phyloP scores from a whole-genome alignment of 92 coral and sea anemone species.

The Desmophyllum pertusum region DNA sequence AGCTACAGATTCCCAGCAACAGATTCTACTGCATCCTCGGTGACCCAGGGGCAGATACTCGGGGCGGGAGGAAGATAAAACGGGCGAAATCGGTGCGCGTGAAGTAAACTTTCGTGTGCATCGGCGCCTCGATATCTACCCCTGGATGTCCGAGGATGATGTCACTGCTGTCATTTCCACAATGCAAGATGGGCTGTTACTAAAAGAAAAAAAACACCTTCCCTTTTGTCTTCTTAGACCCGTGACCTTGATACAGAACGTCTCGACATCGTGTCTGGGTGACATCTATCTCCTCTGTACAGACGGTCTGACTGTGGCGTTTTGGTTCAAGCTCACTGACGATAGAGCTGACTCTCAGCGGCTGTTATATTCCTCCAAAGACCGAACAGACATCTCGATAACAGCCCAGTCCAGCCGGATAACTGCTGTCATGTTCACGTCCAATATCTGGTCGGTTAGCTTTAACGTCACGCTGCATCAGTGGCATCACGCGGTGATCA shows the following conservation, averaged over 20 bases:
- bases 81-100: too few relatives aligned
- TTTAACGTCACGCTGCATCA: constrained; percentile 14
- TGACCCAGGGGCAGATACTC: too few relatives aligned
- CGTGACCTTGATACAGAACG: constrained; percentile 39
- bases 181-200: too few relatives aligned
- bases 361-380: constrained; percentile 31
- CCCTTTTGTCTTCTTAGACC: constrained; percentile 31
- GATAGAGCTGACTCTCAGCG: constrained; percentile 22
- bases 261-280: constrained; percentile 28
- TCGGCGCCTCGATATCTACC: too few relatives aligned
- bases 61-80: too few relatives aligned
- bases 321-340: constrained; percentile 57
- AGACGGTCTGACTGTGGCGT: constrained; percentile 52
- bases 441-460: not conserved
- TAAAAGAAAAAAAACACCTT: too few relatives aligned
- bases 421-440: constrained; percentile 9
- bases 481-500: constrained; percentile 68
- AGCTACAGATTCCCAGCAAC: too few relatives aligned
- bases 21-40: too few relatives aligned
- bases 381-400: constrained; percentile 35
- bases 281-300: constrained; percentile 37
- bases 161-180: too few relatives aligned
- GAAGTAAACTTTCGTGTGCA: too few relatives aligned
- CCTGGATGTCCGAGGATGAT: too few relatives aligned
- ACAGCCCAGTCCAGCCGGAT: not conserved